phyloP scores from a whole-genome alignment of 2,113 vertebrate genomes.

The Lampris incognitus region DNA sequence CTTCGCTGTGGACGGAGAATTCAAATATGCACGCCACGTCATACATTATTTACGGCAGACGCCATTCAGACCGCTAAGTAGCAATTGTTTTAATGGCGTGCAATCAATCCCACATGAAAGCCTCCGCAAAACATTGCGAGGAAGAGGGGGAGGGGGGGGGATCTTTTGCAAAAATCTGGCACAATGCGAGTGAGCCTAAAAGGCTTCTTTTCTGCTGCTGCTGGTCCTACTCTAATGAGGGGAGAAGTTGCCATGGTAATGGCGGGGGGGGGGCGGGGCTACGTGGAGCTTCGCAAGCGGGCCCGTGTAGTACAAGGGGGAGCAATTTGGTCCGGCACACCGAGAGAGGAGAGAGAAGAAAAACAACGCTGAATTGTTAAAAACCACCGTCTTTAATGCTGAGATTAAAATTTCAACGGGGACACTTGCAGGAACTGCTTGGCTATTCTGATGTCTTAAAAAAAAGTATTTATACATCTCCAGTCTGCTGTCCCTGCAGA shows the following conservation, averaged over 20 bases:
- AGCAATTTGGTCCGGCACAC: no score
- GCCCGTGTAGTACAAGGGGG: no score
- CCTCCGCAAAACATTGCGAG: slow-evolving; percentile 3
- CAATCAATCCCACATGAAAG: slow-evolving; percentile 41
- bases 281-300: slow-evolving; percentile 52
- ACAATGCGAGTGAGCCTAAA: slow-evolving; percentile 59
- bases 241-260: slow-evolving; percentile 76
- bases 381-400: no score
- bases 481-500: no score
- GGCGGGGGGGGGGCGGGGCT: slow-evolving; percentile 49
- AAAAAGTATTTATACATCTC: no score
- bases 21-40: slow-evolving; percentile 48
- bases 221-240: slow-evolving; percentile 62
- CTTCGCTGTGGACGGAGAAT: slow-evolving; percentile 43
- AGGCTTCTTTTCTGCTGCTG: slow-evolving; percentile 45
- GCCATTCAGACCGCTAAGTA: slow-evolving; percentile 32
- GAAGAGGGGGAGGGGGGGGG: no score
- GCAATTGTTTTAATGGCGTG: slow-evolving; percentile 47
- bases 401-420: no score
- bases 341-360: no score
- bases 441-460: no score
- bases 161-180: slow-evolving; percentile 15
- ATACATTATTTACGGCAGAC: slow-evolving; percentile 58
- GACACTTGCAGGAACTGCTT: no score
- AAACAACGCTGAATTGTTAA: no score